phyloP scores from a whole-genome alignment of 2,113 vertebrate species.

The Athene noctua region DNA sequence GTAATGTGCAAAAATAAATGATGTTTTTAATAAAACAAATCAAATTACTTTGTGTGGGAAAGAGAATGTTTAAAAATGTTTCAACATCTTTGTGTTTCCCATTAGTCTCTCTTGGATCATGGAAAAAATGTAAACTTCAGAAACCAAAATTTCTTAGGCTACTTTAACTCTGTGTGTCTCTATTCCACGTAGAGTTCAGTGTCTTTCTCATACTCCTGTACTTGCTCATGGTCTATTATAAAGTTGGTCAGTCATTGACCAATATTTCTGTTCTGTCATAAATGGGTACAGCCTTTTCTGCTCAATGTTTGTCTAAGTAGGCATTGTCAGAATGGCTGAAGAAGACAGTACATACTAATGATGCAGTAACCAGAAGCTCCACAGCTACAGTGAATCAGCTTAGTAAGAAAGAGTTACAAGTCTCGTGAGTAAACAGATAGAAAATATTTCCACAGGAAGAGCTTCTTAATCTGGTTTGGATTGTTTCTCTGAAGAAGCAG shows the following conservation, averaged over 20 bases:
- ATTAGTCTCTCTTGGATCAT: background rate
- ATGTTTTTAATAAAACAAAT: background rate
- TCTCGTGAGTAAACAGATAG: background rate
- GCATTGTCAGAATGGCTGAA: background rate
- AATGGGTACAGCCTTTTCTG: background rate
- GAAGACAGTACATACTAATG: background rate
- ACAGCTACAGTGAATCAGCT: background rate
- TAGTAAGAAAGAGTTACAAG: background rate
- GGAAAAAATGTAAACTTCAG: background rate
- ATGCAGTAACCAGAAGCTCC: background rate
- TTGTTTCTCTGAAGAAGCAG: background rate
- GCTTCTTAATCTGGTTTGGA: background rate
- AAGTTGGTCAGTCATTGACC: background rate
- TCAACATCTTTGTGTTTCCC: background rate
- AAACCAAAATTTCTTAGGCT: background rate
- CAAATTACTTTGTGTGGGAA: background rate
- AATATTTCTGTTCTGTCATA: background rate
- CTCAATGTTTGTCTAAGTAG: background rate
- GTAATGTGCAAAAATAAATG: background rate
- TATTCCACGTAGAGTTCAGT: background rate
- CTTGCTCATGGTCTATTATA: background rate
- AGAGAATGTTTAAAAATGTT: background rate
- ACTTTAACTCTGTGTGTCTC: background rate
- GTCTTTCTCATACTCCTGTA: background rate
- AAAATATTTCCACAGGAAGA: slow-evolving; percentile 20